Conservation (phyloP, 2,113 vertebrate species). For the Pomatostomus ruficeps region DNA sequence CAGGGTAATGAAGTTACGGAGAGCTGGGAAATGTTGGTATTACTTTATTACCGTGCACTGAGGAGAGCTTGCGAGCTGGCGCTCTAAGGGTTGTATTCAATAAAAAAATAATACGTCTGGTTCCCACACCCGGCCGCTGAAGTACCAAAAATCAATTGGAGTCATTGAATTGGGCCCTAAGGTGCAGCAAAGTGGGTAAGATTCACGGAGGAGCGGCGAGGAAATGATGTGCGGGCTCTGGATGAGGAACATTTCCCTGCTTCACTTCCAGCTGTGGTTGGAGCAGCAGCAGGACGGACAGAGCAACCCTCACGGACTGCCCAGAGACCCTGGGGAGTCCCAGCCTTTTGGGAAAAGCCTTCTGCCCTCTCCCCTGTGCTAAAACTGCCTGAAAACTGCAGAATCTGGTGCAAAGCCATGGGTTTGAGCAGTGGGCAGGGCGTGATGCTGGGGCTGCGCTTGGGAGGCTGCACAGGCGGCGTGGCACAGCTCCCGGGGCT, state of each 20-base stretch:
- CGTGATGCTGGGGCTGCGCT: neutral
- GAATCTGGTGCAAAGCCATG: neutral
- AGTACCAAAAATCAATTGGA: constrained; percentile 68
- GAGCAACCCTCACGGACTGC: neutral
- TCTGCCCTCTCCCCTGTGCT: neutral
- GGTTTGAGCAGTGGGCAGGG: fast-evolving
- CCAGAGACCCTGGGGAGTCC: neutral
- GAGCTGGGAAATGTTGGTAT: constrained; percentile 55
- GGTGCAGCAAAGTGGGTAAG: constrained; percentile 55
- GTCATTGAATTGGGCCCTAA: constrained; percentile 63
- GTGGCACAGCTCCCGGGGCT: fast-evolving
- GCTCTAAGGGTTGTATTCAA: constrained; percentile 48
- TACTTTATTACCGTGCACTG: constrained; percentile 48
- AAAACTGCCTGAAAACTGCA: neutral
- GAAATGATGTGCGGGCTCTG: neutral
- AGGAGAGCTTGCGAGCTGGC: constrained; percentile 26
- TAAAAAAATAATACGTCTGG: constrained; percentile 55
- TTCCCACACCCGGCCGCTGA: constrained; percentile 45
- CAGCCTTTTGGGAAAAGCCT: neutral
- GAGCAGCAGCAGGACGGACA: neutral
- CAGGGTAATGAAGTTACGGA: constrained; percentile 43
- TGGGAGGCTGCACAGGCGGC: neutral
- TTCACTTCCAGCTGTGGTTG: neutral
- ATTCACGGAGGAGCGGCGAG: neutral
- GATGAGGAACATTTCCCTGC: neutral